Evolutionary conservation across 64 coral and sea anemone species (phyloP), one percentile per base, ranked within the genome.

Genomic region (Acropora yongei): DNA sequence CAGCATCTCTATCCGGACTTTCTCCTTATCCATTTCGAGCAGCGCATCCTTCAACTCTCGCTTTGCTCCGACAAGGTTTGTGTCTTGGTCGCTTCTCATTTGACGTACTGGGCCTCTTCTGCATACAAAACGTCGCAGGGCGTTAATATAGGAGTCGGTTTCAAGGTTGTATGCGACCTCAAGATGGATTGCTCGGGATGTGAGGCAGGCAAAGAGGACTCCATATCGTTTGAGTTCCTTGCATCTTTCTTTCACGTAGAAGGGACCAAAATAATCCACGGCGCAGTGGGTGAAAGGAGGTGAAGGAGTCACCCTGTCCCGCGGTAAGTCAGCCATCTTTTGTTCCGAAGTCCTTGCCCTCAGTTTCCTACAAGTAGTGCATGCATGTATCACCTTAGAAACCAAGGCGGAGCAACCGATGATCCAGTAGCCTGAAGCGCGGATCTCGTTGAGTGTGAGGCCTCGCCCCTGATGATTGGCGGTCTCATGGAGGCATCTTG

Each of bases 21-120:
- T 67, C 63, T 67, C 17, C 11, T 72, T 41, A 75, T 72, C 72
- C 72, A 88, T n/a, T 75, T 88, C 69, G 12, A 45, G 40, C 1
- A 76, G 9, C 4, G 49, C 86, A 49, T 69, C 66, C 6, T 20
- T 57, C 30, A 88, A 13, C 72, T 88, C 71, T 19, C 48, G 51
- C 39, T 57, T 8, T 40, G 72, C 86, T 40, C 86, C 86, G 8
- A 75, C 72, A 41, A 88, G 46, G 57, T 89, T 89, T 43, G 88
- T 89, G 30, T 55, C 75, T 57, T 78, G 75, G 19, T 90, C 76
- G 42, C 88, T 79, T n/a, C 88, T 76, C 5, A 90, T 76, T 65
- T 90, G 76, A 67, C 78, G 78, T 12, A 89, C 74, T 16, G 87
- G 87, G 10, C 87, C 87, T 16, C 75, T 49, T 13, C 51, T 20